A percentile compares a stretch with the other conserved stretches of the same genome.
Evolutionary conservation across 53 echinoderm and acorn worm species (phyloP).

Genomic region (Holothuria scabra): DNA sequence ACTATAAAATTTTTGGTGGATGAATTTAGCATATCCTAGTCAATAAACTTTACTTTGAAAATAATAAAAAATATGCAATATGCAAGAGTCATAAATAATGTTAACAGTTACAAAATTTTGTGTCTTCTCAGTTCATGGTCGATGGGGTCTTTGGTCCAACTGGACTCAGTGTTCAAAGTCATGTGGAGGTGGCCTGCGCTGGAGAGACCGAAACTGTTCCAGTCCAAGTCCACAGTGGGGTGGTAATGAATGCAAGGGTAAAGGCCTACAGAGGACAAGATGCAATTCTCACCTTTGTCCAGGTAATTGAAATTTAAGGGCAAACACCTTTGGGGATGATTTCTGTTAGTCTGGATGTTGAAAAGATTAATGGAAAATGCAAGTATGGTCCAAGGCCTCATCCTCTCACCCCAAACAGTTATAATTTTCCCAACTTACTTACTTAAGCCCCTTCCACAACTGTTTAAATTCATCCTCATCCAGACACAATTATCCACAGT

Average conservation of each 20-base stretch:
- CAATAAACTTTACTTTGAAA: neutral
- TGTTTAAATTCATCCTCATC: too few relatives aligned
- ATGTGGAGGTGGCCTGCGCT: slow-evolving; percentile 66
- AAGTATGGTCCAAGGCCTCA: too few relatives aligned
- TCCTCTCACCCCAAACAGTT: too few relatives aligned
- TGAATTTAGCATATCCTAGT: neutral
- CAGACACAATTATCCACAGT: too few relatives aligned
- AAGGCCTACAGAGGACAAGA: slow-evolving; percentile 28
- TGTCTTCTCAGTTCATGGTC: slow-evolving; percentile 63
- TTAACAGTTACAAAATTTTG: neutral
- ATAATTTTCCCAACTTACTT: too few relatives aligned
- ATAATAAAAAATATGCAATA: neutral
- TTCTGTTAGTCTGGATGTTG: too few relatives aligned
- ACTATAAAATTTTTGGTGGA: neutral
- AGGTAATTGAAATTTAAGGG: slow-evolving; percentile 27
- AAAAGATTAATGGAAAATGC: too few relatives aligned
- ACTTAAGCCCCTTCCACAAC: too few relatives aligned
- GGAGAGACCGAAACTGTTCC: slow-evolving; percentile 63
- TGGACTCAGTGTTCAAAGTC: slow-evolving; percentile 75
- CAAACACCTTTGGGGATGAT: too few relatives aligned
- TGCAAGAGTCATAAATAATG: too few relatives aligned
- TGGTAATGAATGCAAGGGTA: slow-evolving; percentile 65
- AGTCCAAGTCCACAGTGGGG: slow-evolving; percentile 71
- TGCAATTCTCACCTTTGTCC: slow-evolving; percentile 75
- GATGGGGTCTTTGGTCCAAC: slow-evolving; percentile 69